phyloP scores from a whole-genome alignment of 1,140 invertebrate species.

The Adelges cooleyi region DNA sequence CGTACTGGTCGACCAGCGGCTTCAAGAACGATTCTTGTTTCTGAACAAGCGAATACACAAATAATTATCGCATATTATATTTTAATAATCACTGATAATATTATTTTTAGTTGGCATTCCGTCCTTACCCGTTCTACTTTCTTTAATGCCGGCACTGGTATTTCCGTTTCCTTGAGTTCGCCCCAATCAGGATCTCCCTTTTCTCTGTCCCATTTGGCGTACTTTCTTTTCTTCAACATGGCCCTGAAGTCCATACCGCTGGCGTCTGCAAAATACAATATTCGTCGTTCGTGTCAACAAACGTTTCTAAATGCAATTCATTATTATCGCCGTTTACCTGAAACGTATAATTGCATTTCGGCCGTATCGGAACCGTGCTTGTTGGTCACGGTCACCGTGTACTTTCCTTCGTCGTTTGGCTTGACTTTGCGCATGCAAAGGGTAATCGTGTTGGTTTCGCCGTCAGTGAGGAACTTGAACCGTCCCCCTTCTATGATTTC shows the following conservation, averaged over 20 bases:
- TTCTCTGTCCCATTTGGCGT: conserved; percentile 83
- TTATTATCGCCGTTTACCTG: conserved; percentile 50
- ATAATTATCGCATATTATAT: not conserved
- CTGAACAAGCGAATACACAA: conserved; percentile 46
- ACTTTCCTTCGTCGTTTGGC: conserved; percentile 93
- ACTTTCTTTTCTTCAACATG: conserved; percentile 93
- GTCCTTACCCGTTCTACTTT: conserved; percentile 78
- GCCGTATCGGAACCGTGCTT: conserved; percentile 87
- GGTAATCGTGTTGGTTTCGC: conserved; percentile 76
- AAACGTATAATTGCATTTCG: conserved; percentile 91
- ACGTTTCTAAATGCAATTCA: not conserved
- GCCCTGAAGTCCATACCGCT: conserved; percentile 97
- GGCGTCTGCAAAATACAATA: conserved; percentile 51
- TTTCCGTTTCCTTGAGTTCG: conserved; percentile 83
- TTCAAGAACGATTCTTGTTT: conserved; percentile 92
- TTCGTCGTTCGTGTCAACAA: too few relatives aligned
- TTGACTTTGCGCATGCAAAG: conserved; percentile 92
- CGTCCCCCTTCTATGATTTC: conserved; percentile 87
- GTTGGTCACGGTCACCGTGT: conserved; percentile 85
- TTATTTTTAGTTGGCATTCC: not conserved
- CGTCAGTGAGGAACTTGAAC: conserved; percentile 83
- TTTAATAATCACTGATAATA: not conserved
- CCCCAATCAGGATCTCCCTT: conserved; percentile 84
- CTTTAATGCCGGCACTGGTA: conserved; percentile 68
- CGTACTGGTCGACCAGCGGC: conserved; percentile 84